Percentiles rank a stretch among this genome's conserved stretches.
Evolutionary conservation across 2,113 vertebrate species (phyloP).

Genomic region (Pelodiscus sinensis): DNA sequence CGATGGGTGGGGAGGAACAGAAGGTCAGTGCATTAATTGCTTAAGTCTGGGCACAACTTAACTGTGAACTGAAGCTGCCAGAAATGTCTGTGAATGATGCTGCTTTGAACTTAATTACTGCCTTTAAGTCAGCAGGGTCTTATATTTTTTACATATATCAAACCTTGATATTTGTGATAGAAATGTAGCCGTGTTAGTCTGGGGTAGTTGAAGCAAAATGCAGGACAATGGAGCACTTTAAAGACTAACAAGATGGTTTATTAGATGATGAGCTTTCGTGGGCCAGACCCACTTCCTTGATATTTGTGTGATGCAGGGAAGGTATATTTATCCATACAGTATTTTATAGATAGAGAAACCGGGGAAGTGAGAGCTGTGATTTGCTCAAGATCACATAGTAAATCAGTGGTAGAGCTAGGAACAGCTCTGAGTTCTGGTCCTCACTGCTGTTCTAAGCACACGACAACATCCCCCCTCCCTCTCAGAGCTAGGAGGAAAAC

Average conservation of each 20-base stretch:
- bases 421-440: not conserved
- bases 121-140: not conserved
- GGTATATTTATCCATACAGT: not conserved
- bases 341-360: accelerated
- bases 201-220: too few relatives aligned
- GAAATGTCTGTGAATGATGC: not conserved
- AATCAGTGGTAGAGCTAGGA: not conserved
- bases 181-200: too few relatives aligned
- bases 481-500: not conserved
- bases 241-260: too few relatives aligned
- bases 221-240: too few relatives aligned
- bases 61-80: not conserved
- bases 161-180: not conserved
- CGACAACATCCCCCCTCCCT: not conserved
- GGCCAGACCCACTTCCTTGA: too few relatives aligned
- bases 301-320: accelerated
- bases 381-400: not conserved
- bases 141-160: not conserved
- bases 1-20: not conserved
- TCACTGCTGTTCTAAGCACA: not conserved
- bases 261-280: too few relatives aligned
- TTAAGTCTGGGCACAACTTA: not conserved
- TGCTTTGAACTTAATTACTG: not conserved
- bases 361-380: not conserved
- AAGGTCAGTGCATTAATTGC: not conserved